Base-by-base conservation (phyloP, 2,888 invertebrate species). In the Caenorhabditis virilis region DNA sequence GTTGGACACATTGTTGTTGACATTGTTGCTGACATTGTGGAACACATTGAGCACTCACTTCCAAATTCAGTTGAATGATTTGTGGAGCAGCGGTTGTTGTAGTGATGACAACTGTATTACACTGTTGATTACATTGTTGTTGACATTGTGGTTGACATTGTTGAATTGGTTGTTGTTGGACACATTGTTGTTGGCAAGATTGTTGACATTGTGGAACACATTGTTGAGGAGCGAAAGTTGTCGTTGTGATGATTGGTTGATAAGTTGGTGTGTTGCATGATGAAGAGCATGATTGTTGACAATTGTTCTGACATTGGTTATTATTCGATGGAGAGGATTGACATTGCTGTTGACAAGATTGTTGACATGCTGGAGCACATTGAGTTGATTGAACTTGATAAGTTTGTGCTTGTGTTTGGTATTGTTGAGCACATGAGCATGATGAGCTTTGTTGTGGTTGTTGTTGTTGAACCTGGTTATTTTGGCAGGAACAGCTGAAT, bases 281-380 rank as follows among this genome's bases (percentile, higher is more conserved):
- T 26, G 56, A 48, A 25, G 56, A 45, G 43, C 71, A 71, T 25
- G 61, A 30, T n/a, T 53, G 50, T 27, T 67, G 67, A 45, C 72
- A 72, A 9, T 49, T 35, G 20, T 64, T 58, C 47, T 68, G 68
- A 45, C 72, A 72, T 25, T 56, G 61, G 35, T 49, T 57, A 26
- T 42, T 51, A 26, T 22, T 18, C n/a, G 55, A 35, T 36, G 60
- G 65, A 52, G 46, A 43, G 22, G 52, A 41, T 43, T 66, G 65
- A 52, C 72, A 72, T 39, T 57, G 56, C 36, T 69, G 59, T 25
- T 66, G 60, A 53, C 72, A 72, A 11, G 65, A 64, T 39, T 70
- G 70, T 38, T 70, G 63, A 26, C 70, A 70, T 5, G 67, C 70
- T 47, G 70, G 66, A 47, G 67, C 62, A 36, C 71, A 71, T 30